A percentile compares a stretch with the other conserved stretches of the same genome.
Conservation (phyloP, 2,113 vertebrate species). For the Turnix velox region DNA sequence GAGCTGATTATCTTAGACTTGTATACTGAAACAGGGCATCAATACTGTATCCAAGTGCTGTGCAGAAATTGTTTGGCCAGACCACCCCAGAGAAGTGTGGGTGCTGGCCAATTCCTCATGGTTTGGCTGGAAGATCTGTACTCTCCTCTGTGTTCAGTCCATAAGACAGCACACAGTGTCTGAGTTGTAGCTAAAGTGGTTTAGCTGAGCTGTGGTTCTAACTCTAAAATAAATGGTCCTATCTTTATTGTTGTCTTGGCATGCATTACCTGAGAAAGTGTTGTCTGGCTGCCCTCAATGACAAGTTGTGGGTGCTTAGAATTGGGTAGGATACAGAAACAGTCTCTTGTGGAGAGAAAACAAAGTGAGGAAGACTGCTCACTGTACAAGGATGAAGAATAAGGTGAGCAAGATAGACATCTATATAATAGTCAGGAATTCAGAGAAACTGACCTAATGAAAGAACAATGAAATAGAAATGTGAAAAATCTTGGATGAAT, state of each 20-base stretch:
- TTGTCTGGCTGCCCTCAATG: not conserved
- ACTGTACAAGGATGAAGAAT: not conserved
- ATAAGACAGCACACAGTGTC: not conserved
- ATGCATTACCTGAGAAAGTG: not conserved
- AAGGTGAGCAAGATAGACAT: not conserved
- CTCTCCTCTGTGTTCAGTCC: not conserved
- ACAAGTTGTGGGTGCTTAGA: not conserved
- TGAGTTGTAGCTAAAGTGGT: not conserved
- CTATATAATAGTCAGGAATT: not conserved
- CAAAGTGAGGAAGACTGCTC: not conserved
- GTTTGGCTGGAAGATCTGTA: not conserved
- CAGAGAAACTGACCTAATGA: not conserved
- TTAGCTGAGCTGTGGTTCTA: not conserved
- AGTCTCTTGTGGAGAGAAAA: not conserved
- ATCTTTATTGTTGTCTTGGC: not conserved
- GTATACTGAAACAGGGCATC: too few species aligned
- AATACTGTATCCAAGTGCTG: not conserved
- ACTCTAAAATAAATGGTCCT: not conserved
- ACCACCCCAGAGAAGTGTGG: not conserved
- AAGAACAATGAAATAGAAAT: not conserved
- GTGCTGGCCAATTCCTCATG: not conserved
- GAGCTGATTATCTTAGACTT: not conserved
- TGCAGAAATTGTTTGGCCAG: not conserved
- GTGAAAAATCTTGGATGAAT: not conserved
- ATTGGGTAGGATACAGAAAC: not conserved